These are phyloP conservation scores for Protonemura montana DNA, from an alignment of 2,888 invertebrate genomes.

Conservation along the genomic window DNA sequence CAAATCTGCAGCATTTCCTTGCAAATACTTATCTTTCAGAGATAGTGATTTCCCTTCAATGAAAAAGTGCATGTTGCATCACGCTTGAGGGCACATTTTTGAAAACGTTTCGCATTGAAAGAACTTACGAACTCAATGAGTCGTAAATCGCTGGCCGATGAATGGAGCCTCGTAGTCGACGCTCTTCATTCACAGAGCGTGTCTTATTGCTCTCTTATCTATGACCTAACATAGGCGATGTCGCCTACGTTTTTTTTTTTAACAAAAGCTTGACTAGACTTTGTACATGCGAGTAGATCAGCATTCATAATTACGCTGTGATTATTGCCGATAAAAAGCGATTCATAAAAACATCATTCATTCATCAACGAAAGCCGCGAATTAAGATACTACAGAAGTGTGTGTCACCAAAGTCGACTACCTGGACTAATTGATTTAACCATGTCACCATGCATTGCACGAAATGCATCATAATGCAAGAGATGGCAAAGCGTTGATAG, in stretches of 20 bases:
- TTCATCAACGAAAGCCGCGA: not conserved
- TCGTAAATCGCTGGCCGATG: not conserved
- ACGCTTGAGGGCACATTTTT: too few relatives aligned
- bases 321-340: not conserved
- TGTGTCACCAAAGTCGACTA: too few relatives aligned
- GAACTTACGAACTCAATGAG: not conserved
- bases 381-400: too few relatives aligned
- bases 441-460: too few relatives aligned
- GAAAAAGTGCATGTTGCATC: not conserved
- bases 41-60: not conserved
- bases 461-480: too few relatives aligned
- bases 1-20: slow-evolving; percentile 7
- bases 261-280: not conserved
- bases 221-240: not conserved
- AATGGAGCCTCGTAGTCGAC: not conserved
- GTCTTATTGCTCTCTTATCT: not conserved
- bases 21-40: not conserved
- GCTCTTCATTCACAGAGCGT: not conserved
- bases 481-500: too few relatives aligned
- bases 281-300: not conserved
- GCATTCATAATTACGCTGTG: not conserved
- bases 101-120: too few relatives aligned
- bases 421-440: too few relatives aligned
- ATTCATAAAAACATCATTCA: not conserved
- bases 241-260: not conserved